Evolutionary conservation across 35 echinoderm and acorn worm genomes (phyloP).

Genomic region (Stichopus chloronotus): DNA sequence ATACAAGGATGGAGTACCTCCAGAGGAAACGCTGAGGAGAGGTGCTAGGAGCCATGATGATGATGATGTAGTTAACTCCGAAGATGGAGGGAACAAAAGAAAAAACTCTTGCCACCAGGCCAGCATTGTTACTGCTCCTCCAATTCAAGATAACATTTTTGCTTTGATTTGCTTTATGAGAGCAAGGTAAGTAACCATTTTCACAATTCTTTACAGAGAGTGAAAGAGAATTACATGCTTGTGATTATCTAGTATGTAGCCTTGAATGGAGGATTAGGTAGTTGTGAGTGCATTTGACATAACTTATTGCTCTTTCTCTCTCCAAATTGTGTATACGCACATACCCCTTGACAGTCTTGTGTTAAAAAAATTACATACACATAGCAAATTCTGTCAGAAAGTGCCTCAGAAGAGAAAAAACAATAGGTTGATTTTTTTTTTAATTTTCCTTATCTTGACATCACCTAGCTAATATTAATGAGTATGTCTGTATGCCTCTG

Average conservation of each 20-base stretch:
- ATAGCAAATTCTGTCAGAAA: no score
- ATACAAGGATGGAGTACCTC: neutral
- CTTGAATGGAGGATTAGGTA: no score
- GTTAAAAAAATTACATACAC: neutral
- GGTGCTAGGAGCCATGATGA: neutral
- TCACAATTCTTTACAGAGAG: neutral
- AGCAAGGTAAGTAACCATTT: neutral
- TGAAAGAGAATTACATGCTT: neutral
- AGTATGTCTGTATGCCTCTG: no score
- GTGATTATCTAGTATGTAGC: no score
- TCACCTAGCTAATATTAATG: no score
- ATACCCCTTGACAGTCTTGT: neutral
- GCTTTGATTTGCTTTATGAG: conserved; percentile 27
- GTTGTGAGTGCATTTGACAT: neutral
- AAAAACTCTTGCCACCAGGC: neutral
- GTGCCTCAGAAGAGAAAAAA: no score
- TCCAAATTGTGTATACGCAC: neutral
- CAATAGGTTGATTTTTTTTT: no score
- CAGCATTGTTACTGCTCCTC: no score
- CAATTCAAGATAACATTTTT: neutral
- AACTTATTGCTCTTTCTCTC: neutral
- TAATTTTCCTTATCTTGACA: no score
- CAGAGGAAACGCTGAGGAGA: neutral
- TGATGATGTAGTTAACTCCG: neutral
- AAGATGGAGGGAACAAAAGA: neutral